phyloP scores from a whole-genome alignment of 1,140 invertebrate genomes.

The Panagrolaimus sp. region DNA sequence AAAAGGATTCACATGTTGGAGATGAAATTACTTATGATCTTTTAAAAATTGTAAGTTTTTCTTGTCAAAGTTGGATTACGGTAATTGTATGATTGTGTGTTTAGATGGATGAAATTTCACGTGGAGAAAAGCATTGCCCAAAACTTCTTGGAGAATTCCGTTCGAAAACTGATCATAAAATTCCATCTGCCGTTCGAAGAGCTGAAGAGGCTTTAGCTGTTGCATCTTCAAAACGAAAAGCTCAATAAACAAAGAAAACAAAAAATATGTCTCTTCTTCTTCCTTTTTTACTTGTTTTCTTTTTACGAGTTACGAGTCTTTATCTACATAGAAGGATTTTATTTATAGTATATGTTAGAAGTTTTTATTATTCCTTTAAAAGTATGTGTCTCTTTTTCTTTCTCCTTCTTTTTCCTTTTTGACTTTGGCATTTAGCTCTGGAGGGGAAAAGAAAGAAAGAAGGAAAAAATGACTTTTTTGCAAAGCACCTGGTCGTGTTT shows the following conservation, averaged over 20 bases:
- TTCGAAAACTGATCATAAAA: constrained; percentile 54
- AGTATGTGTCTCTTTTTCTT: neutral
- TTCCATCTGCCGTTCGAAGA: constrained; percentile 53
- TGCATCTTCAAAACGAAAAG: constrained; percentile 34
- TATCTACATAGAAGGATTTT: constrained; percentile 1
- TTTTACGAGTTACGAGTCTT: neutral
- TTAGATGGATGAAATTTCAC: constrained; percentile 57
- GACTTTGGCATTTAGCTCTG: too few species aligned
- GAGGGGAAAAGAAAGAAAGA: too few species aligned
- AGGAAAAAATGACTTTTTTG: too few species aligned
- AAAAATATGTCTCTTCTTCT: too few species aligned
- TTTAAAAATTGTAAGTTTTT: constrained; percentile 61
- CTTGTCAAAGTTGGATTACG: too few species aligned
- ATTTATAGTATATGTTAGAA: too few species aligned
- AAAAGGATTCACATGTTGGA: constrained; percentile 78
- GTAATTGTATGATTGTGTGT: constrained; percentile 2
- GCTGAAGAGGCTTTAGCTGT: constrained; percentile 55
- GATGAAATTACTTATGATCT: constrained; percentile 90
- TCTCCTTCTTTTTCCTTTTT: neutral
- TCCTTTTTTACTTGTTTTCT: neutral
- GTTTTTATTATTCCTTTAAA: neutral
- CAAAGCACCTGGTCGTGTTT: too few species aligned
- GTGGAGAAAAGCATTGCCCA: constrained; percentile 49
- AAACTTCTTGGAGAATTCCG: constrained; percentile 54
- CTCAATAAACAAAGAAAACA: constrained; percentile 20